Percentiles rank a stretch among this genome's conserved stretches.
Evolutionary conservation across 2,888 invertebrate species (phyloP).

Genomic region (Prosopocoilus inquinatus): DNA sequence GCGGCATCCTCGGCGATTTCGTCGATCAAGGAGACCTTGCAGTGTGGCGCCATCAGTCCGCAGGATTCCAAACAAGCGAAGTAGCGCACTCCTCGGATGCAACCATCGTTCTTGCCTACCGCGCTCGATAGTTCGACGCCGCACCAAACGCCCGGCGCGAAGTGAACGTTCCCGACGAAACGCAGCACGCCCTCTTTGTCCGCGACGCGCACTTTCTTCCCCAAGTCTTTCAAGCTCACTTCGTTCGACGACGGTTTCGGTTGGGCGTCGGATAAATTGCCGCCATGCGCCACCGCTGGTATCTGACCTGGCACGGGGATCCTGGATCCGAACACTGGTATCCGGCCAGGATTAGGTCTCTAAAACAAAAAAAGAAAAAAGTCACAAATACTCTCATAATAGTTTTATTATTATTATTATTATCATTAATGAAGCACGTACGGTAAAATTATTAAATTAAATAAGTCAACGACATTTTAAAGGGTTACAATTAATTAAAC

Average conservation of each 20-base stretch:
- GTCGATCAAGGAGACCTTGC: constrained; percentile 51
- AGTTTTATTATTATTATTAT: not conserved
- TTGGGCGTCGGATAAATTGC: constrained; percentile 10
- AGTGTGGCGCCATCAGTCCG: constrained; percentile 63
- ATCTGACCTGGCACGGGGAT: constrained; percentile 34
- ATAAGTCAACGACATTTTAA: too few species aligned
- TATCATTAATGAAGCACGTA: too few species aligned
- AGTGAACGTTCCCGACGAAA: constrained; percentile 57
- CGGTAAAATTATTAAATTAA: too few species aligned
- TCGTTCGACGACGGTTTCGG: constrained; percentile 8
- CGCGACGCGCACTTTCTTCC: constrained; percentile 41
- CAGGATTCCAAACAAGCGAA: constrained; percentile 59
- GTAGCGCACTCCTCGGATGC: constrained; percentile 60
- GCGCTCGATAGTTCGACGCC: constrained; percentile 61
- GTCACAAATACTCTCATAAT: not conserved
- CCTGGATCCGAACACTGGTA: constrained; percentile 43
- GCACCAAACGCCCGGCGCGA: constrained; percentile 61
- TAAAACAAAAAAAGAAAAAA: constrained; percentile 33
- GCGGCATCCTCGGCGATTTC: constrained; percentile 45
- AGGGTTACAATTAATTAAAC: too few species aligned
- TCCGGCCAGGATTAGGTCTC: constrained; percentile 41
- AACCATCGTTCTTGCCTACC: constrained; percentile 64
- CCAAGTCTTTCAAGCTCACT: constrained; percentile 35
- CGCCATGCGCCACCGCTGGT: not conserved
- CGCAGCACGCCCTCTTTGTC: constrained; percentile 54